Conservation (phyloP, 2,797 vertebrate species). For the Catostomus latipinnis region DNA sequence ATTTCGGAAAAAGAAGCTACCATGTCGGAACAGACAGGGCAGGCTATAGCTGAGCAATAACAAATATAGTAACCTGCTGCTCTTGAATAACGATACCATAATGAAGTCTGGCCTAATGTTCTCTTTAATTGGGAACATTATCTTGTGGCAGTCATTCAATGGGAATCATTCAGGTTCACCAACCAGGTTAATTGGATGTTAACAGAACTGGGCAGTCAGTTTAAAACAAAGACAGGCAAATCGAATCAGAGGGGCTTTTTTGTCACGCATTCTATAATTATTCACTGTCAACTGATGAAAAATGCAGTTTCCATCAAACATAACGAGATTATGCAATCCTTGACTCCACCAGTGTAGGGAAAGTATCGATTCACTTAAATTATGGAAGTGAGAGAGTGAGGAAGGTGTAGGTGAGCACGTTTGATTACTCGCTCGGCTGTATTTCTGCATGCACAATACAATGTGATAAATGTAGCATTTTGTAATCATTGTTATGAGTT, state of each 20-base stretch:
- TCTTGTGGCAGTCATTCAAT: conserved; percentile 58
- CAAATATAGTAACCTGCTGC: conserved; percentile 44
- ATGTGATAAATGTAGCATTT: no score
- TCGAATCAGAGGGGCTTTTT: conserved; percentile 14
- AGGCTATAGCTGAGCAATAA: conserved; percentile 31
- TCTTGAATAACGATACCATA: conserved; percentile 59
- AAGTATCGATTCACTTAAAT: no score
- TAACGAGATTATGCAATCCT: conserved; percentile 49
- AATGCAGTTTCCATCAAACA: conserved; percentile 5
- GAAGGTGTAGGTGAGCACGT: no score
- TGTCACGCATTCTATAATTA: conserved; percentile 35
- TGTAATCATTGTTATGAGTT: no score
- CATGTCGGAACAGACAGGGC: conserved; percentile 48
- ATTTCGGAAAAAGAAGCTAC: conserved; percentile 48
- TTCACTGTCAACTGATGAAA: conserved; percentile 29
- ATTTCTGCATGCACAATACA: no score
- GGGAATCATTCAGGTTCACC: conserved; percentile 64
- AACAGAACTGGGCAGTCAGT: conserved; percentile 60
- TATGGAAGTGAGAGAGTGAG: no score
- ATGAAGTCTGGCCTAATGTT: conserved; percentile 59
- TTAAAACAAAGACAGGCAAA: conserved; percentile 24
- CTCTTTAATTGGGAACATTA: conserved; percentile 65
- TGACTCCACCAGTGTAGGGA: conserved; percentile 2
- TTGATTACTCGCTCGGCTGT: no score
- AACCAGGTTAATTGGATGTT: conserved; percentile 70